Evolutionary conservation across 1,140 invertebrate genomes (phyloP).

Genomic region (Hyles vespertilio): DNA sequence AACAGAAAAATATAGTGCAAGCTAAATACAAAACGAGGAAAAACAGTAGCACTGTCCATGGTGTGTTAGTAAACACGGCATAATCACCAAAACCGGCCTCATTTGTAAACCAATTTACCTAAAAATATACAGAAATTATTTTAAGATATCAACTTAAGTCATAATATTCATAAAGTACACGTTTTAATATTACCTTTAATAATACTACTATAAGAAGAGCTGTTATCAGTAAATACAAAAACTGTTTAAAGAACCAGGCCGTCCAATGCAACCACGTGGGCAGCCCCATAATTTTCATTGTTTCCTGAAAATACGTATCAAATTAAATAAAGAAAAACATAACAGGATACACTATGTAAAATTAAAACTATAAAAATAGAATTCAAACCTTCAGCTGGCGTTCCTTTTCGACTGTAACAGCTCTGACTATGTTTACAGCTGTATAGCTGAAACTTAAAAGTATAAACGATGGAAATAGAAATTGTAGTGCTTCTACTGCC

Average conservation of each 20-base stretch:
- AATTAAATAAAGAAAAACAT: background rate
- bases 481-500: conserved; percentile 79
- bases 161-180: background rate
- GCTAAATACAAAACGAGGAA: conserved; percentile 78
- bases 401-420: conserved; percentile 79
- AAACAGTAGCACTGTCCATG: conserved; percentile 77
- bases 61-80: conserved; percentile 76
- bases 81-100: conserved; percentile 61
- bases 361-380: background rate
- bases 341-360: background rate
- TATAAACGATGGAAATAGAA: conserved; percentile 84
- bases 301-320: conserved; percentile 45
- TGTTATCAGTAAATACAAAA: conserved; percentile 81
- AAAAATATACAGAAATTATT: conserved; percentile 17
- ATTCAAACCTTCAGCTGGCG: conserved; percentile 77
- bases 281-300: conserved; percentile 93
- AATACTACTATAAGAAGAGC: conserved; percentile 73
- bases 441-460: conserved; percentile 87
- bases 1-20: conserved; percentile 80
- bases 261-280: conserved; percentile 89
- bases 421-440: conserved; percentile 85
- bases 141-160: background rate
- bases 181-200: conserved; percentile 56
- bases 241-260: conserved; percentile 88
- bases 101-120: conserved; percentile 70